These are phyloP conservation scores for Gnathonemus echidnorhynchus DNA, from an alignment of 2,113 vertebrate genomes.

Conservation along the genomic window DNA sequence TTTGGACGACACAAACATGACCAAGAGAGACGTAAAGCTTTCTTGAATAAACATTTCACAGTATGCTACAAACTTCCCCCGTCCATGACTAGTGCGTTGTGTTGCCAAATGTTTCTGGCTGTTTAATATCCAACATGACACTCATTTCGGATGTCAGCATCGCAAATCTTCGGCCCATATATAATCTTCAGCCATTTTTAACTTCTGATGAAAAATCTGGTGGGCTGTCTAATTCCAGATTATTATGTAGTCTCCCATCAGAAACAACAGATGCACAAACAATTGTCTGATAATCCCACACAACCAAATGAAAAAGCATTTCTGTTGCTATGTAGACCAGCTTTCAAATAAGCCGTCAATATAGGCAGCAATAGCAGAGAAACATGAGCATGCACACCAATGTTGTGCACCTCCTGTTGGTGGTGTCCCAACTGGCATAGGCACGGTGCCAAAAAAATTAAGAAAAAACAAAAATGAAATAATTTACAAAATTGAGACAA, in stretches of 20 bases:
- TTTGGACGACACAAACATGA: not conserved
- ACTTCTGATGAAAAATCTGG: not conserved
- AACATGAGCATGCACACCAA: not conserved
- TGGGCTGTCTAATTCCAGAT: not conserved
- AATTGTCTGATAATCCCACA: not conserved
- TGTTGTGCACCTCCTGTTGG: not conserved
- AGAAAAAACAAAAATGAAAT: not conserved
- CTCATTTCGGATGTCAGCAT: not conserved
- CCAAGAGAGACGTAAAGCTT: not conserved
- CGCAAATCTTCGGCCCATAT: not conserved
- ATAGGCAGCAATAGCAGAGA: no score
- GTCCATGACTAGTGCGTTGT: not conserved
- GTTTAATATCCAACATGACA: not conserved
- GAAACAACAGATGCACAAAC: not conserved
- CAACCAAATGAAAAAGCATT: not conserved
- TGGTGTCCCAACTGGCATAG: not conserved
- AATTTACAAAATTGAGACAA: not conserved
- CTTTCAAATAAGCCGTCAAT: not conserved
- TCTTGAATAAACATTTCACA: not conserved
- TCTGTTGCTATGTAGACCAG: not conserved
- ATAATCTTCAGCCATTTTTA: not conserved
- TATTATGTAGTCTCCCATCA: not conserved
- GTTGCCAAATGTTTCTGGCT: not conserved
- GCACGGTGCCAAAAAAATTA: not conserved
- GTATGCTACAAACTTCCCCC: not conserved